These are phyloP conservation scores for Solen grandis DNA, from an alignment of 1,140 invertebrate species.

Conservation along the genomic window DNA sequence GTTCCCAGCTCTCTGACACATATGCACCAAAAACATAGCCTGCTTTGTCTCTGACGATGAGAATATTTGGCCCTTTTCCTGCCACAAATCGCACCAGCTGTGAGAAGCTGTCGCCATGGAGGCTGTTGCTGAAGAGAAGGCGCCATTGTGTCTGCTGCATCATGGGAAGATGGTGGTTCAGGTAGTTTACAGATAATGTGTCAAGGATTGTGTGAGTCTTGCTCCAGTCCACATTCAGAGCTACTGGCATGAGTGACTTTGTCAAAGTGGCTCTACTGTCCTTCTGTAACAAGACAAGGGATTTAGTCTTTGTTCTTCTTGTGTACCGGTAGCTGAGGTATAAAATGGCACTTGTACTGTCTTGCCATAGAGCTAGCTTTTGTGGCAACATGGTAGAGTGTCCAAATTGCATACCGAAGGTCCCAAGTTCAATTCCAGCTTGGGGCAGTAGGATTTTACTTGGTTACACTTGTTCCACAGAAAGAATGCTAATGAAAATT, in stretches of 20 bases:
- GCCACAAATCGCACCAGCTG: conserved; percentile 73
- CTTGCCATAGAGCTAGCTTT: too few species aligned
- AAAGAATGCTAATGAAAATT: too few species aligned
- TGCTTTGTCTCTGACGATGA: conserved; percentile 85
- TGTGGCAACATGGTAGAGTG: too few species aligned
- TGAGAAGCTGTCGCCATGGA: conserved; percentile 79
- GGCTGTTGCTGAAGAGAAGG: conserved; percentile 75
- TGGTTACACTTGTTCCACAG: too few species aligned
- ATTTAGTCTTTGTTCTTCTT: too few species aligned
- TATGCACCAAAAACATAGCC: conserved; percentile 95
- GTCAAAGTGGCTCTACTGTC: not conserved
- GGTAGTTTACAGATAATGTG: conserved; percentile 67
- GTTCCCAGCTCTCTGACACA: conserved; percentile 88
- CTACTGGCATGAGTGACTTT: conserved; percentile 61
- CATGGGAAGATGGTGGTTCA: conserved; percentile 75
- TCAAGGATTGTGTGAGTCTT: conserved; percentile 67
- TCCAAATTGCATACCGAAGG: too few species aligned
- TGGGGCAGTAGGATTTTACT: too few species aligned
- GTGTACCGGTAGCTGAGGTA: too few species aligned
- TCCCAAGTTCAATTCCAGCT: too few species aligned
- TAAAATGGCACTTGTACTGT: too few species aligned
- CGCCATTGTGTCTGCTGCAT: conserved; percentile 76
- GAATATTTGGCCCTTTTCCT: conserved; percentile 75
- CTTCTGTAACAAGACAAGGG: conserved; percentile 43
- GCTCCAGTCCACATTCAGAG: conserved; percentile 66